Base-by-base conservation (phyloP, 2,888 invertebrate genomes). In the Ichneumon xanthorius region DNA sequence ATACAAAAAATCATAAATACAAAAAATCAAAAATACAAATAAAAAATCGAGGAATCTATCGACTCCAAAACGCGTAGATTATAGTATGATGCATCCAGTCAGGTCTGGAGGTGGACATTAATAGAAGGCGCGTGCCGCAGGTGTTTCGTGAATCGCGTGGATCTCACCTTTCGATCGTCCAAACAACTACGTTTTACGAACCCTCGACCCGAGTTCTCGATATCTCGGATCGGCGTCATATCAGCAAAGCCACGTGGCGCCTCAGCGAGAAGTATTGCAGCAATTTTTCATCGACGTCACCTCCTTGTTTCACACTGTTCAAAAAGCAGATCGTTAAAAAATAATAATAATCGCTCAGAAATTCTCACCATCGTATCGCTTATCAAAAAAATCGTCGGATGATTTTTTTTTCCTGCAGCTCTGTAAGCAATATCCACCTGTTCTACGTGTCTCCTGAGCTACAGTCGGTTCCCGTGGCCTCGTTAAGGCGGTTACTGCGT, bases 121-220 rank as follows among this genome's bases (percentile, higher is more conserved):
- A 40, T 26, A 78, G 48, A 63, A 73, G 53, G 75, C 80, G 88
- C 86, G 88, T 89, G 90, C 78, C 85, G 88, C 90, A 90, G 90
- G 90, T 90, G 90, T 89, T 89, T 82, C 53, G 75, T 78, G 68
- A 50, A 70, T 71, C 79, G 45, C 78, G 68, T 68, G 55, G 78
- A 70, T 78, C 78, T 68, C 58, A 40, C 67, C 67, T 53, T 22
- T 61, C 81, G 37, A 75, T 55, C 55, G 68, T 0, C 55, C 40
- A 40, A 40, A 55, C 16, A 22, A 55, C 77, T 22, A 55, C 53
- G 30, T 55, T 77, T 55, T n/a, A 53, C 30, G 30, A 37, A 55
- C 63, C 53, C 50, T 45, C 40, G 88, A 85, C 87, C 87, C 87
- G 11, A 26, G 33, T 33, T n/a, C 30, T 30, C 11, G 67, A 73